These are phyloP conservation scores for Poecile atricapillus DNA, from an alignment of 2,113 vertebrate genomes.

Conservation along the genomic window DNA sequence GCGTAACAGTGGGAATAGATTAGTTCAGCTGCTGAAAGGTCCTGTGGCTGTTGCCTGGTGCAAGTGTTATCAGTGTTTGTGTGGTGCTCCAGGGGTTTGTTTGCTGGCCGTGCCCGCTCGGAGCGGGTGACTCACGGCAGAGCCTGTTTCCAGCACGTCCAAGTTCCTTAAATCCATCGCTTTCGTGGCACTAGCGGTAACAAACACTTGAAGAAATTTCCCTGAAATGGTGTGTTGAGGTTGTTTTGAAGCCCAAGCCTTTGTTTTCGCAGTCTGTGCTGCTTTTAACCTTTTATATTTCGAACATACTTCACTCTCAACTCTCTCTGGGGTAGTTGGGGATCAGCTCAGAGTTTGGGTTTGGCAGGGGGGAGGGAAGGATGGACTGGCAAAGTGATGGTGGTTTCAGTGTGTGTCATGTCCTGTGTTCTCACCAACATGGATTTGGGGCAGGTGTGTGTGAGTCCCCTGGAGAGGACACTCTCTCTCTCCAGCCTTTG, in stretches of 20 bases:
- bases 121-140: slow-evolving; percentile 28
- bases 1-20: slow-evolving; percentile 51
- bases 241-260: slow-evolving; percentile 10
- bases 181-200: neutral
- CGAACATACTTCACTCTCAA: fast-evolving
- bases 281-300: neutral
- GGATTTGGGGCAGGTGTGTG: neutral
- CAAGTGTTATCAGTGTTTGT: slow-evolving; percentile 43
- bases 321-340: neutral
- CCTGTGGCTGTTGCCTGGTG: neutral
- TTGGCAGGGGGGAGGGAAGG: neutral
- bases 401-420: neutral
- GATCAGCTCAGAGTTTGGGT: neutral
- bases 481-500: neutral
- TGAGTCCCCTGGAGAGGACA: neutral
- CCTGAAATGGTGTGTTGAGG: neutral
- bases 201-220: neutral
- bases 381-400: neutral
- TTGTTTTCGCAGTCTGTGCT: neutral
- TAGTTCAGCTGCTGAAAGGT: slow-evolving; percentile 44
- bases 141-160: neutral
- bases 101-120: neutral
- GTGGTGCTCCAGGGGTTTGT: slow-evolving; percentile 3
- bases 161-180: neutral
- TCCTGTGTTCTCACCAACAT: neutral